Evolutionary conservation across 2,113 vertebrate species (phyloP).

Genomic region (Coptodon bakossiorum): DNA sequence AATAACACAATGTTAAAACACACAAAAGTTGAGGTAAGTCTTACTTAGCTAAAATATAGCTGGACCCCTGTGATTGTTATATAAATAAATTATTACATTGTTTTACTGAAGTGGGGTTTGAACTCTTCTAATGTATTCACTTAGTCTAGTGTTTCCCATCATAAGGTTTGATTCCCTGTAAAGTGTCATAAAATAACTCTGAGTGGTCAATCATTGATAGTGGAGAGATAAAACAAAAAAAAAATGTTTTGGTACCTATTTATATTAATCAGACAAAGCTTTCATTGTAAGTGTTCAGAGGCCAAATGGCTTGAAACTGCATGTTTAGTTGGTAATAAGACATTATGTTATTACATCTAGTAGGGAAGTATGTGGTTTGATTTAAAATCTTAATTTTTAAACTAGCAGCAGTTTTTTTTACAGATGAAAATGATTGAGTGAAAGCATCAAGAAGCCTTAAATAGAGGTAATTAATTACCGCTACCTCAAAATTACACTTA

Average conservation of each 20-base stretch:
- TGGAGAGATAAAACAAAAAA: background rate
- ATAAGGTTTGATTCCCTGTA: background rate
- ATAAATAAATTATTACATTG: background rate
- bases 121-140: background rate
- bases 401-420: background rate
- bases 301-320: background rate
- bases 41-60: background rate
- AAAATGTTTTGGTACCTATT: background rate
- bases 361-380: background rate
- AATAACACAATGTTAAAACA: background rate
- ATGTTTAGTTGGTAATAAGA: background rate
- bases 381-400: background rate
- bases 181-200: background rate
- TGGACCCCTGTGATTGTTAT: background rate
- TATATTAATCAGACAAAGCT: background rate
- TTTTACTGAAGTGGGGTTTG: background rate
- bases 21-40: background rate
- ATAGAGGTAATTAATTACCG: background rate
- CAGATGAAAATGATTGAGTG: background rate
- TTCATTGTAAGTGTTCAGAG: background rate
- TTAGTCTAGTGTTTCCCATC: background rate
- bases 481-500: background rate
- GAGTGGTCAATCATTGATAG: background rate
- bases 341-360: background rate
- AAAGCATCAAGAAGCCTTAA: background rate